A percentile compares a stretch with the other conserved stretches of the same genome.
Evolutionary conservation across 2,888 invertebrate genomes (phyloP).

Genomic region (Xestia sexstrigata): DNA sequence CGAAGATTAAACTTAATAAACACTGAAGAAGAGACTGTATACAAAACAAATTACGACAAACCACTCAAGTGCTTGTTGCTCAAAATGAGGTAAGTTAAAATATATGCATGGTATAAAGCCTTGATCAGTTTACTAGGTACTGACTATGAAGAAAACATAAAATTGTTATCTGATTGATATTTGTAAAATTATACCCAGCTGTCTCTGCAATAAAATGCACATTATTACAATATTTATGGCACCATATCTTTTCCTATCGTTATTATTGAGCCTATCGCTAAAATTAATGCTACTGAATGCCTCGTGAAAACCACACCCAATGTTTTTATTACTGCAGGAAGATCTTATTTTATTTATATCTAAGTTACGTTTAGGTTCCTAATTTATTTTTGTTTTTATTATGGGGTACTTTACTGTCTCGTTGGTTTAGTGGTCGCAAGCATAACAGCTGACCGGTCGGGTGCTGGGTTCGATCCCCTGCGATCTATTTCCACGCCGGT

Average conservation of each 20-base stretch:
- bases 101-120: conserved; percentile 16
- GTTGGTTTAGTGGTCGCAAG: not conserved
- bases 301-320: conserved; percentile 26
- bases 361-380: not conserved
- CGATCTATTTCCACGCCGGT: not conserved
- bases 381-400: not conserved
- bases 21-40: not conserved
- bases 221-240: conserved; percentile 16
- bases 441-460: accelerated
- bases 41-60: not conserved
- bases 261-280: conserved; percentile 40
- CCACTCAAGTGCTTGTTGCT: not conserved
- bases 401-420: not conserved
- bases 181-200: not conserved
- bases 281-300: conserved; percentile 23
- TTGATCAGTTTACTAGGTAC: not conserved
- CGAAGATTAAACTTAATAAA: not conserved
- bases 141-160: not conserved
- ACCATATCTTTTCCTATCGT: conserved; percentile 32
- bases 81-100: conserved; percentile 36
- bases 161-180: conserved; percentile 3
- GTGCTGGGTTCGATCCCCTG: conserved; percentile 1
- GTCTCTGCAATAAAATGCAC: conserved; percentile 26
- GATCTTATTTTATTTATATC: not conserved
- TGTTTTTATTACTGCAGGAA: conserved; percentile 11